Conservation (phyloP, 2,113 vertebrate species). For the Callospermophilus lateralis region DNA sequence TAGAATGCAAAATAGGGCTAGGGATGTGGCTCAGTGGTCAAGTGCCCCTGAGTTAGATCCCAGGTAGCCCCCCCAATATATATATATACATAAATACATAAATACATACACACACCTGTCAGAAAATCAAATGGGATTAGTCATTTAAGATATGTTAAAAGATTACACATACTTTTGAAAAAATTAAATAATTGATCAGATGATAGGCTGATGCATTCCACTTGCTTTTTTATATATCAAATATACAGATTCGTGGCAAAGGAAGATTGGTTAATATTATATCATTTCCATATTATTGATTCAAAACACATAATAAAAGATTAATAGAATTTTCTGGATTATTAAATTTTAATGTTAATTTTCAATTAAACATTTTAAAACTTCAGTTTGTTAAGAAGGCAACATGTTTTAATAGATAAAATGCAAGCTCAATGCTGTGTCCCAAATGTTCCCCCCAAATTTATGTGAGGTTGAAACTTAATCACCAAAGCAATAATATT, state of each 20-base stretch:
- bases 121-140: not conserved
- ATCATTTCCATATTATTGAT: constrained; percentile 4
- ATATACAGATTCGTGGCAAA: not conserved
- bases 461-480: not conserved
- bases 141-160: not conserved
- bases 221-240: not conserved
- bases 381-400: not conserved
- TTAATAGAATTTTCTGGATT: not conserved
- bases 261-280: not conserved
- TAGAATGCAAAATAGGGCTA: too few relatives aligned
- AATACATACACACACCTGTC: too few relatives aligned
- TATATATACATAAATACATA: too few relatives aligned
- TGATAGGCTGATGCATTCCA: not conserved
- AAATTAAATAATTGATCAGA: not conserved
- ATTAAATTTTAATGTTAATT: not conserved
- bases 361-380: not conserved
- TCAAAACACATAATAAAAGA: not conserved
- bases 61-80: too few relatives aligned
- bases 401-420: not conserved
- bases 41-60: too few relatives aligned
- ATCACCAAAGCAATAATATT: not conserved
- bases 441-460: not conserved
- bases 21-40: too few relatives aligned
- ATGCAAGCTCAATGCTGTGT: not conserved
- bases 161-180: not conserved